phyloP scores from a whole-genome alignment of 2,797 vertebrate genomes.

The Ctenochaetus hawaiiensis region DNA sequence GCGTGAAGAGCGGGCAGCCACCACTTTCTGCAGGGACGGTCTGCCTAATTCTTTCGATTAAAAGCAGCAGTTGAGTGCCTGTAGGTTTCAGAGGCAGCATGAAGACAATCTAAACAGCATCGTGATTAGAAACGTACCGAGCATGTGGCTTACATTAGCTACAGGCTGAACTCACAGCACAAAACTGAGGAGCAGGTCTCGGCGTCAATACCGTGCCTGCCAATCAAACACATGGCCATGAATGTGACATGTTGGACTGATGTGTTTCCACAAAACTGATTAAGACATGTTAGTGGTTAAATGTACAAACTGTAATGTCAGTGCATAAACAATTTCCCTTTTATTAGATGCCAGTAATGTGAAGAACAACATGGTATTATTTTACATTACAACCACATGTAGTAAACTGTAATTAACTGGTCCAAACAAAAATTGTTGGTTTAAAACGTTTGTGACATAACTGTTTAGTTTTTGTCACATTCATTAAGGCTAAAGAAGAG shows the following conservation, averaged over 20 bases:
- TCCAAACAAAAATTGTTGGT: slow-evolving; percentile 10
- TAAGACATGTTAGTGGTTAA: slow-evolving; percentile 47
- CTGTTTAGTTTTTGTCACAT: slow-evolving; percentile 8
- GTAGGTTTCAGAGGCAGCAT: slow-evolving; percentile 67
- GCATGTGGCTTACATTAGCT: slow-evolving; percentile 82
- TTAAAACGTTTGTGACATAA: neutral
- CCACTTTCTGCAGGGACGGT: slow-evolving; percentile 43
- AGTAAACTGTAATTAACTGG: slow-evolving; percentile 4
- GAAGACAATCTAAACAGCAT: slow-evolving; percentile 79
- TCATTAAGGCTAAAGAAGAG: neutral
- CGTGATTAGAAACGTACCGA: slow-evolving; percentile 74
- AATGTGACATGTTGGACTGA: slow-evolving; percentile 51
- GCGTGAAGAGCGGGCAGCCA: slow-evolving; percentile 59
- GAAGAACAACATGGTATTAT: slow-evolving; percentile 3
- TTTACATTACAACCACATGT: slow-evolving; percentile 5
- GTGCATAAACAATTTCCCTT: slow-evolving; percentile 52
- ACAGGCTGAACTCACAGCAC: slow-evolving; percentile 65
- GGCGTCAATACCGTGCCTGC: slow-evolving; percentile 51
- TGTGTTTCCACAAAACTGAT: slow-evolving; percentile 38
- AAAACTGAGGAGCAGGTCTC: slow-evolving; percentile 54
- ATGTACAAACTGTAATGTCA: slow-evolving; percentile 34
- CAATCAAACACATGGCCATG: slow-evolving; percentile 64
- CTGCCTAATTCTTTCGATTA: slow-evolving; percentile 75
- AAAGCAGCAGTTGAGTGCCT: slow-evolving; percentile 75
- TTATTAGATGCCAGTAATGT: slow-evolving; percentile 50